phyloP scores from a whole-genome alignment of 1,140 invertebrate species.

The Ceratosolen solmsi region DNA sequence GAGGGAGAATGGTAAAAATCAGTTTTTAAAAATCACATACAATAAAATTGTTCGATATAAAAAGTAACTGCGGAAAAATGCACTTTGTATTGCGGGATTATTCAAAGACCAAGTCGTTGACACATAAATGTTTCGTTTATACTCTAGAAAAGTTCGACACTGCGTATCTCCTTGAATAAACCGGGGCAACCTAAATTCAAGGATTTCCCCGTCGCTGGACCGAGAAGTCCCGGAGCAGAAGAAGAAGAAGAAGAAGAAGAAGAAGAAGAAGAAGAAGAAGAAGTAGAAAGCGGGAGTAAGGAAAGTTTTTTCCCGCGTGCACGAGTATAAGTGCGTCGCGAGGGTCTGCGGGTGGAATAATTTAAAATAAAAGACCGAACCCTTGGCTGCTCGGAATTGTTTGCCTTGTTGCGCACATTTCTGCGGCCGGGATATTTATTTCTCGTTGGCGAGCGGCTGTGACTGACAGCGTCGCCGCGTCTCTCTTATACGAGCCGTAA shows the following conservation, averaged over 20 bases:
- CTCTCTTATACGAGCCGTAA: conserved; percentile 32
- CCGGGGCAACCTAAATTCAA: neutral
- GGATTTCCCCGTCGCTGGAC: neutral
- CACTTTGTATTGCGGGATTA: neutral
- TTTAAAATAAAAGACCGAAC: conserved; percentile 30
- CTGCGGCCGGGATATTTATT: conserved; percentile 30
- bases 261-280: neutral
- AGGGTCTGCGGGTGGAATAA: neutral
- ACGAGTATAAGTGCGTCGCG: neutral
- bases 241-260: no score
- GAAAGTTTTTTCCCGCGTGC: neutral
- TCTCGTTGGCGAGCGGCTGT: conserved; percentile 22
- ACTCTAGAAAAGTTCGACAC: neutral
- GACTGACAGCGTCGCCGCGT: conserved; percentile 33
- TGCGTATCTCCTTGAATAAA: neutral
- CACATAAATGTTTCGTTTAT: conserved; percentile 5
- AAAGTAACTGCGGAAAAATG: conserved; percentile 9
- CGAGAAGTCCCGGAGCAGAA: no score
- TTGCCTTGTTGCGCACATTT: conserved; percentile 19
- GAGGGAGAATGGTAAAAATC: neutral
- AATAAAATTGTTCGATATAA: neutral
- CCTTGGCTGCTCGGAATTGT: conserved; percentile 37
- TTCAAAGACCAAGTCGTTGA: conserved; percentile 15
- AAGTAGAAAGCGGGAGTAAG: neutral
- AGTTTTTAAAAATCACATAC: neutral